These are phyloP conservation scores for Chrysolina americana DNA, from an alignment of 2,888 invertebrate species.

Conservation along the genomic window DNA sequence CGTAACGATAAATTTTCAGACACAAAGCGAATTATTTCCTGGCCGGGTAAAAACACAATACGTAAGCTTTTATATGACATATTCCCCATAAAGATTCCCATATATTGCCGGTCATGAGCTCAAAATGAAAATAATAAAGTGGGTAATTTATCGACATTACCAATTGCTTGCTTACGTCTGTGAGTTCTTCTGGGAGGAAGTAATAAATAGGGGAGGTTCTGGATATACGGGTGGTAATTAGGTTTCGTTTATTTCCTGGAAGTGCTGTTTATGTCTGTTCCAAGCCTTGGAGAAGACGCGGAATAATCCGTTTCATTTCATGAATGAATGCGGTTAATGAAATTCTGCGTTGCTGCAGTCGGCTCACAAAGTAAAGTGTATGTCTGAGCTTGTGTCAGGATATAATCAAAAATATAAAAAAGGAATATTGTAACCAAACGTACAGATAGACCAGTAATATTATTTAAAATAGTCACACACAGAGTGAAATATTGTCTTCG, in stretches of 20 bases:
- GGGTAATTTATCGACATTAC: slow-evolving; percentile 57
- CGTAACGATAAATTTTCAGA: slow-evolving; percentile 54
- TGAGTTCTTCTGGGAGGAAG: slow-evolving; percentile 17
- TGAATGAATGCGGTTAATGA: slow-evolving; percentile 1
- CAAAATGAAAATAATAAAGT: slow-evolving; percentile 62
- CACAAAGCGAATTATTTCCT: slow-evolving; percentile 55
- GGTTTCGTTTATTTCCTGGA: slow-evolving; percentile 21
- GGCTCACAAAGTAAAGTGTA: background rate
- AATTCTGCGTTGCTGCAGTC: background rate
- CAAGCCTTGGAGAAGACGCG: slow-evolving; percentile 3
- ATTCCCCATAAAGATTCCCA: slow-evolving; percentile 58
- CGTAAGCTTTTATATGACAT: slow-evolving; percentile 56
- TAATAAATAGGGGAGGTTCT: slow-evolving; percentile 9
- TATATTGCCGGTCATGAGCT: slow-evolving; percentile 57
- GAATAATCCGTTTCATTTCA: slow-evolving; percentile 4
- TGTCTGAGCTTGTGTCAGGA: background rate
- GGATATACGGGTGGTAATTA: slow-evolving; percentile 9
- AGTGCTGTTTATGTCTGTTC: background rate
- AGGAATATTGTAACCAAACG: no score
- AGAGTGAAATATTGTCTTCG: no score
- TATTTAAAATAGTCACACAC: no score
- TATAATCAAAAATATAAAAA: background rate
- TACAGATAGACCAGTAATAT: no score
- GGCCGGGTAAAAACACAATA: slow-evolving; percentile 53
- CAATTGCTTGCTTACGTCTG: slow-evolving; percentile 49